Conservation (phyloP, 2,888 invertebrate genomes). For the Lysandra bellargus region DNA sequence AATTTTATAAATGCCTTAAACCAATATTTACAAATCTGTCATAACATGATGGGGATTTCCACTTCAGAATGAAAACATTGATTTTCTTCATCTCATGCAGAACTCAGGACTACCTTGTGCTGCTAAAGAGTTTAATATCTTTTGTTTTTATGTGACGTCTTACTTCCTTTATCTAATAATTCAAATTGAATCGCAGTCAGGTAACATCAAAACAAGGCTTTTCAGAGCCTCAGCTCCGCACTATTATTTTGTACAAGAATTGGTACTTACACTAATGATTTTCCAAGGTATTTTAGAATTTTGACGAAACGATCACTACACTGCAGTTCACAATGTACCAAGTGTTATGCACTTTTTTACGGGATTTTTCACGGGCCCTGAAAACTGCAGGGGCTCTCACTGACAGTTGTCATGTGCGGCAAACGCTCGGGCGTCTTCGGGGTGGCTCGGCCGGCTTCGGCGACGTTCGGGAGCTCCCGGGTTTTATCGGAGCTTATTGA, state of each 20-base stretch:
- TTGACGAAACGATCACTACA: slow-evolving; percentile 51
- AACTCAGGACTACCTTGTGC: not conserved
- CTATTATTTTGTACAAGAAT: not conserved
- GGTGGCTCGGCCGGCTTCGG: slow-evolving; percentile 42
- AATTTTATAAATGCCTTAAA: not conserved
- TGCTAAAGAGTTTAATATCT: not conserved
- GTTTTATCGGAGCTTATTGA: slow-evolving; percentile 57
- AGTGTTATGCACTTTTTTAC: slow-evolving; percentile 49
- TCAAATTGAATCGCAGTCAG: not conserved
- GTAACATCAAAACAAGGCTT: not conserved
- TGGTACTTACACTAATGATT: slow-evolving; percentile 61
- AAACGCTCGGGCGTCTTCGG: slow-evolving; percentile 43
- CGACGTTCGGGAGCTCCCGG: slow-evolving; percentile 49
- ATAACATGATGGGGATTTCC: not conserved
- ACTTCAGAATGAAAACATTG: slow-evolving; percentile 35
- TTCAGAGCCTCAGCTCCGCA: not conserved
- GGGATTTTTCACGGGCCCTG: slow-evolving; percentile 66
- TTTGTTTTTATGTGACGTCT: not conserved
- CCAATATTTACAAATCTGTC: not conserved
- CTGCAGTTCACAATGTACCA: slow-evolving; percentile 45
- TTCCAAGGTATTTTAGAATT: slow-evolving; percentile 41
- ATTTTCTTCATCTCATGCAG: slow-evolving; percentile 27
- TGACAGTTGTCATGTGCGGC: slow-evolving; percentile 75
- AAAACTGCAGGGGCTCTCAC: slow-evolving; percentile 69
- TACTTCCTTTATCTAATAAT: not conserved